phyloP scores from a whole-genome alignment of 2,888 invertebrate species.

The Sclerodermus sp. region DNA sequence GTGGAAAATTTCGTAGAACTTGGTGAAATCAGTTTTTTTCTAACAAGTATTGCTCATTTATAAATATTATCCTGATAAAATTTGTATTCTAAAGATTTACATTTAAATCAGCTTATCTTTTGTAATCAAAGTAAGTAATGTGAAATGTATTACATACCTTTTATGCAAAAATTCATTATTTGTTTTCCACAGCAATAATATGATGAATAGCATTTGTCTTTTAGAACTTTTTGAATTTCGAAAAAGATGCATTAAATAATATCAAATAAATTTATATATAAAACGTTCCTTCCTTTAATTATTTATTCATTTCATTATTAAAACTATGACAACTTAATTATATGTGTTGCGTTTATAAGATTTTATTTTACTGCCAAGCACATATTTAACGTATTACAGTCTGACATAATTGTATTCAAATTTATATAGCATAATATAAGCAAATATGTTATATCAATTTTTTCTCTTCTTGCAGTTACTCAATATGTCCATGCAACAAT shows the following conservation, averaged over 20 bases:
- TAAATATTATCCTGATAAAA: not conserved
- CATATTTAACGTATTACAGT: not conserved
- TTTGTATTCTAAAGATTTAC: too few relatives aligned
- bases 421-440: not conserved
- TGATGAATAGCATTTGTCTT: not conserved
- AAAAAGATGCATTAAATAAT: not conserved
- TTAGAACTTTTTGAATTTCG: not conserved
- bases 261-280: not conserved
- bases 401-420: not conserved
- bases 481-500: conserved; percentile 72
- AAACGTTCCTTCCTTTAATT: too few relatives aligned
- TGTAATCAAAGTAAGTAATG: not conserved
- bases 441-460: not conserved
- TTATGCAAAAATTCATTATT: not conserved
- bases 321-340: too few relatives aligned
- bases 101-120: too few relatives aligned
- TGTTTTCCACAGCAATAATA: too few relatives aligned
- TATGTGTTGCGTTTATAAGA: not conserved
- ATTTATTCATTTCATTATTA: too few relatives aligned
- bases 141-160: not conserved
- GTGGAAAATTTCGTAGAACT: conserved; percentile 37
- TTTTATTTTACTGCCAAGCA: not conserved
- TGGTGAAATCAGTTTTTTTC: conserved; percentile 17
- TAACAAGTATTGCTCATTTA: conserved; percentile 8
- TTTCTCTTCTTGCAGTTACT: not conserved